Evolutionary conservation across 2,797 vertebrate species (phyloP), one percentile per base, ranked within the genome.

Genomic region (Neopelma chrysocephalum): DNA sequence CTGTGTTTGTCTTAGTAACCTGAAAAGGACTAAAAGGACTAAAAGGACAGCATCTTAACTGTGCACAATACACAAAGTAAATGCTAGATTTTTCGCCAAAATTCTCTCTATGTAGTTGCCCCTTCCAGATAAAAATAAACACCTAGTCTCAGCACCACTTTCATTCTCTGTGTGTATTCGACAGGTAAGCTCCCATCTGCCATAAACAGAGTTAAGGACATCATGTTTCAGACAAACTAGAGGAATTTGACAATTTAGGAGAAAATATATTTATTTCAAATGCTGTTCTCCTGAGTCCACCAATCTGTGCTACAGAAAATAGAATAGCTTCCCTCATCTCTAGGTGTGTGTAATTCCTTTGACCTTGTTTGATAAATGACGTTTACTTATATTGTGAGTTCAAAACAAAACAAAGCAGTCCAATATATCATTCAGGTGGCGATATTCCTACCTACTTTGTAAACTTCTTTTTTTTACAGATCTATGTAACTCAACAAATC

Each of bases 211-310:
- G 34, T 50, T 81, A 80, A 81, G 32, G 29, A 85, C 48, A 50
- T 73, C 70, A 23, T 36, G 32, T 34, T 87, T 66, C 34, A 78
- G 15, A 80, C 42, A 81, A 87, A 80, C 42, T 20, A 71, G 32
- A 75, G 26, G 11, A 83, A 73, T 71, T 47, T 50, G 60, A 17
- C 71, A 68, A 57, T 57, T 90, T 47, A 42, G 34, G 23, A 61
- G 75, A 87, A 93, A 91, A 42, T 53, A 19, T 42, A 73, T 69
- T 89, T 89, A 26, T 73, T 93, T 87, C 56, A 93, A 82, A 81
- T 64, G 31, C 20, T 78, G 32, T 81, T 27, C 27, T 75, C 32
- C 34, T 71, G 38, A 88, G 45, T 8, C 21, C 27, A 81, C 22
- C 53, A 57, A 60, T 42, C 29, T 75, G 10, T 64, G 40, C 19